Base-by-base conservation (phyloP, 2,888 invertebrate genomes). In the Catocala sponsa region DNA sequence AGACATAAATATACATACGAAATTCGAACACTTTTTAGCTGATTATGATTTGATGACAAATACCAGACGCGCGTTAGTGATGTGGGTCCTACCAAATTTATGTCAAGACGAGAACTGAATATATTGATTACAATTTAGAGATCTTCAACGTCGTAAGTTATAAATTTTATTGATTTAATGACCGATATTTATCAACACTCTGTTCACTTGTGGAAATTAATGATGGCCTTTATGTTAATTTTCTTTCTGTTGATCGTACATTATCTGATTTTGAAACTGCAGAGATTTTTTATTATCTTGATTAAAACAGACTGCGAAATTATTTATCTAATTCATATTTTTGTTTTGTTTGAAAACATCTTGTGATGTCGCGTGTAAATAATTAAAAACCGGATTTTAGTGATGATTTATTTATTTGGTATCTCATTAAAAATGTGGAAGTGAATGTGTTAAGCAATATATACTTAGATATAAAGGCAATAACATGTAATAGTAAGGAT, bases 101-200 rank as follows among this genome's bases (percentile, higher is more conserved):
- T 88, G 85, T 87, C 87, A 87, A 70, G 68, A 49, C 57, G 48
- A 63, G 13, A 62, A 48, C 35, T 65, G 55, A 61, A 69, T 79
- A 84, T 87, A 90, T 91, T 89, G 89, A 90, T 90, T 88, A 89
- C 88, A 80, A 75, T 76, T 76, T 72, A 68, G 79, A 83, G 73
- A 82, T 81, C 82, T 84, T 81, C 38, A 74, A 75, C 79, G 78
- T 74, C 77, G 78, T 81, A 78, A 78, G 81, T 77, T 82, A 80
- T 85, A 84, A 87, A 83, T 83, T 81, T 76, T 76, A 74, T 84
- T 85, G 85, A 88, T 89, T 80, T 86, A 85, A 78, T 71, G 79
- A 63, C 63, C 63, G 63, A 83, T 81, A 86, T 87, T 79, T 82
- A 87, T 88, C 81, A 79, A 83, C 79, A 83, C 79, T 71, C 74